Base-by-base conservation (phyloP, 2,888 invertebrate genomes). In the Agrilus biguttatus region DNA sequence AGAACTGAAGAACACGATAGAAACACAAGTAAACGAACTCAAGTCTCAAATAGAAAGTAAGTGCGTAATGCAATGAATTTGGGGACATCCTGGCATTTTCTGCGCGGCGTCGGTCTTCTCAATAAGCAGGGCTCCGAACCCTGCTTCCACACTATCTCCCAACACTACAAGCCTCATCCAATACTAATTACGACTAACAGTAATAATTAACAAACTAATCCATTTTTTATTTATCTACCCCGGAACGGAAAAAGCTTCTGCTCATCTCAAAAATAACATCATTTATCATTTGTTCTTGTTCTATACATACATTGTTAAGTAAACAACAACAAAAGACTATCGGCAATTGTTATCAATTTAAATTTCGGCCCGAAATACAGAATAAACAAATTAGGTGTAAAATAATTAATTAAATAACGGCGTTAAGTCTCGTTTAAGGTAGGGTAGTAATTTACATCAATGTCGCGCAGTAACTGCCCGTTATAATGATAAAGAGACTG, bases 1-100 rank as follows among this genome's bases (percentile, higher is more conserved):
- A 92, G 92, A 91, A 76, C 74, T 92, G 79, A 92, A 91, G 81
- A 91, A 92, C 75, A 86, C 89, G 74, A 83, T 92, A 78, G 91
- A 92, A 76, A 85, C 89, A 70, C 91, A 91, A 80, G 90, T 92
- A 74, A 91, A 84, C 72, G 91, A 92, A 78, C 77, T 92, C 71
- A 92, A 91, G 77, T 82, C 89, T 68, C 88, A 90, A 76, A 85
- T 92, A 72, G 92, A 92, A 78, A 90, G 88, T 75, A 90, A 88
- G 77, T 90, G 90, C 77, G 87, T 84, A 71, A 82, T 90, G 79
- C 90, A 90, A 87, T 90, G 87, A 89, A 63, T 61, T 58, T 54
- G 74, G 59, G 58, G 62, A 62, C 58, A 63, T 56, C 61, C 58
- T 56, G 62, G 63, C 62, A 59, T 57, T 59, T 58, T 58, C 64